Evolutionary conservation across 2,888 invertebrate species (phyloP), one percentile per base, ranked within the genome.

Genomic region (Pyrgus malvae): DNA sequence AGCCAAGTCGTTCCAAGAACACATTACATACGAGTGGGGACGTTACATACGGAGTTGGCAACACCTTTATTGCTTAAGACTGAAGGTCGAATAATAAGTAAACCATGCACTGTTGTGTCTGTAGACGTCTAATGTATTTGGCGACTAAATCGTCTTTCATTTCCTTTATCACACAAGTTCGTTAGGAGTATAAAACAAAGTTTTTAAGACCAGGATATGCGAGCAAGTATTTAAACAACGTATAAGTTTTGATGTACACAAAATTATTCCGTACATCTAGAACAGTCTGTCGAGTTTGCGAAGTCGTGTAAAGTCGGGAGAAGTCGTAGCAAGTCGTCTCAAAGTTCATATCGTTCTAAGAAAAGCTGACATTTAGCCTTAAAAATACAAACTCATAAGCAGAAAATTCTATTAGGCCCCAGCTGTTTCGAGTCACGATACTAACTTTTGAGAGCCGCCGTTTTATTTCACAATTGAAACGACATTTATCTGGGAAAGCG

Each of bases 371-470:
- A 45, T 53, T 53, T 53, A 38, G 6, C 29, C 45, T 53, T 53
- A 53, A 53, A 46, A 53, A 45, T 38, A 53, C 45, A 38, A 53
- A 38, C 35, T 38, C 29, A 16, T 23, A 8, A 37, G 14, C 35
- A 37, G 37, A 51, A 42, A 53, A 46, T 46, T 46, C 45, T 45
- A 35, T 16, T 16, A 35, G 17, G 19, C 38, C 21, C 23, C 51
- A 51, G 51, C 51, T 51, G 53, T 54, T 54, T 33, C 46, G 14
- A 54, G 46, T 54, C 53, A 40, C 45, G 46, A 54, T 40, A 46
- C 45, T 46, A 54, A 54, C 46, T 31, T 46, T 16, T 40, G 45
- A 46, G 46, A 27, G 38, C 17, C 12, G 11, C 45, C 16, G 29
- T 54, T 54, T 54, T 46, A 16, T 46, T 38, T 45, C 45, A 23